These are phyloP conservation scores for Leistus spinibarbis DNA, from an alignment of 2,888 invertebrate species.

Conservation along the genomic window DNA sequence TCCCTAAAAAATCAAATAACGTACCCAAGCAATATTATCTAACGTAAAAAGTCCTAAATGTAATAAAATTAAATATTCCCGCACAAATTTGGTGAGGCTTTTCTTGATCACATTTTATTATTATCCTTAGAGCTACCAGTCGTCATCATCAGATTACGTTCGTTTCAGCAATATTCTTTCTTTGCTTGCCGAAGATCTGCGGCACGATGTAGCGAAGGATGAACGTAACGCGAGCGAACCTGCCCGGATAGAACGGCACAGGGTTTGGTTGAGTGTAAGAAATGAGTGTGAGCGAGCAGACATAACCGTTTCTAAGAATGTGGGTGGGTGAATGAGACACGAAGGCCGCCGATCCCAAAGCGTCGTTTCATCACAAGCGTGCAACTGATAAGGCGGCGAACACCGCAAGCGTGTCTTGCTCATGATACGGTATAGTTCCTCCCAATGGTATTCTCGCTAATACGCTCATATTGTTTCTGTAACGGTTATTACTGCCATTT, in stretches of 20 bases:
- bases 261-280: background rate
- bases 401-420: slow-evolving; percentile 1
- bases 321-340: background rate
- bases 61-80: background rate
- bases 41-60: background rate
- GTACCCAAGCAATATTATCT: background rate
- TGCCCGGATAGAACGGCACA: background rate
- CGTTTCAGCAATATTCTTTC: background rate
- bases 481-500: slow-evolving; percentile 29
- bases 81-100: background rate
- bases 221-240: background rate
- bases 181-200: background rate
- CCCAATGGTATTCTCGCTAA: slow-evolving; percentile 28
- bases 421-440: background rate
- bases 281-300: background rate
- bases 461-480: slow-evolving; percentile 34
- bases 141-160: slow-evolving; percentile 11
- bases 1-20: background rate
- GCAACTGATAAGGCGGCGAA: background rate
- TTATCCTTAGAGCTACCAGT: background rate
- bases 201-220: background rate
- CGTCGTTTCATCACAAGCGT: slow-evolving; percentile 8
- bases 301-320: background rate
- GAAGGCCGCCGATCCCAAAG: background rate
- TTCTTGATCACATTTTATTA: slow-evolving; percentile 10